Conservation (phyloP, 2,888 invertebrate genomes). For the Doris montereyensis region DNA sequence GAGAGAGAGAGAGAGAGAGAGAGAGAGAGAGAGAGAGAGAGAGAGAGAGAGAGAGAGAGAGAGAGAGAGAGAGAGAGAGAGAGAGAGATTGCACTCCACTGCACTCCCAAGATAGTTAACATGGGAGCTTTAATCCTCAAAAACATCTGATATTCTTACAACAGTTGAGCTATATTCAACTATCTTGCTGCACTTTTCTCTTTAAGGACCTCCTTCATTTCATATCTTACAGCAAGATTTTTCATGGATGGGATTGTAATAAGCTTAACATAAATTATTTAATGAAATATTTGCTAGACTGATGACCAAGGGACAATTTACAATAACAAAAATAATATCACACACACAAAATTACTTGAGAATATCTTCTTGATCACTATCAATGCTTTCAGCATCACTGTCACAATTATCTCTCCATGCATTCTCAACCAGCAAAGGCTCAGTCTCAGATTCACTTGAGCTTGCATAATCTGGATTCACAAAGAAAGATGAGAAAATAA, state of each 20-base stretch:
- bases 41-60: slow-evolving; percentile 32
- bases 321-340: neutral
- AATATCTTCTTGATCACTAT: slow-evolving; percentile 83
- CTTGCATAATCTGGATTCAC: slow-evolving; percentile 80
- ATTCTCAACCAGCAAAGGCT: slow-evolving; percentile 77
- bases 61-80: slow-evolving; percentile 27
- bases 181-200: no score
- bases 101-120: no score
- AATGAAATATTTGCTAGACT: neutral
- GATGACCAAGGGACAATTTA: neutral
- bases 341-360: slow-evolving; percentile 79
- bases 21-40: slow-evolving; percentile 30
- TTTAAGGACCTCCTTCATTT: no score
- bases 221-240: no score
- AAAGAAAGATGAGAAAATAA: neutral
- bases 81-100: slow-evolving; percentile 14
- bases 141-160: no score
- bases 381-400: slow-evolving; percentile 85
- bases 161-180: no score
- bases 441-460: slow-evolving; percentile 84
- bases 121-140: no score
- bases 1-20: slow-evolving; percentile 32
- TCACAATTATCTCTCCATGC: slow-evolving; percentile 80
- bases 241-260: no score
- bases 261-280: no score